A percentile compares a stretch with the other conserved stretches of the same genome.
These are phyloP conservation scores for Molothrus aeneus DNA, from an alignment of 2,797 vertebrate species.

Conservation along the genomic window DNA sequence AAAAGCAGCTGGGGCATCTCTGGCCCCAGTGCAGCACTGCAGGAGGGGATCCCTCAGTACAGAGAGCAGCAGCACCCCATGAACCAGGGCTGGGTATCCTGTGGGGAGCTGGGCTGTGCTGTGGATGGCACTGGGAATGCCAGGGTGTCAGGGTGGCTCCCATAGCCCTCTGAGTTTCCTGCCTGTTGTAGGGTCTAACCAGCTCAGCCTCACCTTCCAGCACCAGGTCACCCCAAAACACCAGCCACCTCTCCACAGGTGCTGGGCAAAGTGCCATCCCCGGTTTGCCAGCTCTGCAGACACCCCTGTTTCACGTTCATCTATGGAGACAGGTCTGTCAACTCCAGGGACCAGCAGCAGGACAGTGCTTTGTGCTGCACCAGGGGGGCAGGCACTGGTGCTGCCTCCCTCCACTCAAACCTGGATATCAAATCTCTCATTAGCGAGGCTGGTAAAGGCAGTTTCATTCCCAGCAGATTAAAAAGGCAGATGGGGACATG, in stretches of 20 bases:
- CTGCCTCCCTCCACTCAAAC: neutral
- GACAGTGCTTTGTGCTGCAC: rapidly evolving
- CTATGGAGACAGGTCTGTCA: rapidly evolving
- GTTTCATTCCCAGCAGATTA: neutral
- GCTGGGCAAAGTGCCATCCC: neutral
- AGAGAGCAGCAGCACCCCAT: neutral
- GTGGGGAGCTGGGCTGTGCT: no score
- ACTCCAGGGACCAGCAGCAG: rapidly evolving
- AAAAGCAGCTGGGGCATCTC: neutral
- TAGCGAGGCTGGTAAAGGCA: neutral
- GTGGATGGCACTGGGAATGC: rapidly evolving
- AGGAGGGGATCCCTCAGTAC: neutral
- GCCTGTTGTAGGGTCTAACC: neutral
- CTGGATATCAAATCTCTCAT: neutral
- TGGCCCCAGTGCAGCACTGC: rapidly evolving
- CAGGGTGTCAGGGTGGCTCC: neutral
- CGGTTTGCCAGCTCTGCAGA: neutral
- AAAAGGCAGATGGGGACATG: conserved; percentile 4
- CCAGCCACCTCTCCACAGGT: neutral
- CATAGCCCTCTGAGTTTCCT: neutral
- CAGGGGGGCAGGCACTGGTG: rapidly evolving
- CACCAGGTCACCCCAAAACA: neutral
- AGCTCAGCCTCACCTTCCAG: neutral
- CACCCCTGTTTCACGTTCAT: neutral
- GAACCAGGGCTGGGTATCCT: neutral